Conservation (phyloP, 2,888 invertebrate species). For the Phymatocera aterrima region DNA sequence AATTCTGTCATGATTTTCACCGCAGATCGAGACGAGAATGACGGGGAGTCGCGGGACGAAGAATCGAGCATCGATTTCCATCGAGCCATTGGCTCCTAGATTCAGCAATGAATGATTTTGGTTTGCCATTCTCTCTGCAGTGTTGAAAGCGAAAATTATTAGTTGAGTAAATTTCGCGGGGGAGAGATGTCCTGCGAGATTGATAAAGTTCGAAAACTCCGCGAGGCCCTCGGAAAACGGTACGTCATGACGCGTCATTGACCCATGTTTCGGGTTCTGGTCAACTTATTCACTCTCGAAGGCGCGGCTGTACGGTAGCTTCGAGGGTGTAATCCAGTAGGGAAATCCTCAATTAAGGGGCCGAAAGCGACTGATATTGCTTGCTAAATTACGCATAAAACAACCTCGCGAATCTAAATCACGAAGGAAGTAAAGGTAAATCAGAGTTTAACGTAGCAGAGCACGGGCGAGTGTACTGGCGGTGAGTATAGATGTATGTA, state of each 20-base stretch:
- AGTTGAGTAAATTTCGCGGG: no score
- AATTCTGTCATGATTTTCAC: no score
- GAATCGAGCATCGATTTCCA: not conserved
- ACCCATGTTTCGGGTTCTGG: not conserved
- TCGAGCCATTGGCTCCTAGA: no score
- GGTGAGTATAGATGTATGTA: no score
- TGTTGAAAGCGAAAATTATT: no score
- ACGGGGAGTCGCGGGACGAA: not conserved
- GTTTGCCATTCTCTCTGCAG: no score
- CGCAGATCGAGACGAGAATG: not conserved
- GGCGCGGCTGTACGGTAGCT: not conserved
- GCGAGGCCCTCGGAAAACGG: not conserved
- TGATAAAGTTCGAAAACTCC: no score
- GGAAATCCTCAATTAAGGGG: conserved; percentile 31
- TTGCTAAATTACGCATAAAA: conserved; percentile 30
- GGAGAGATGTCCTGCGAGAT: no score
- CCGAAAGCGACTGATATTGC: conserved; percentile 30
- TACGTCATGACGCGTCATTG: not conserved
- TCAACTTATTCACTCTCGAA: not conserved
- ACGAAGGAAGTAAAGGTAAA: not conserved
- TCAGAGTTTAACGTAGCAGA: no score
- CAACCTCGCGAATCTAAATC: conserved; percentile 8
- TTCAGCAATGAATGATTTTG: no score
- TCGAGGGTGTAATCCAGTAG: conserved; percentile 5
- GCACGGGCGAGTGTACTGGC: no score